Percentiles rank a stretch among this genome's conserved stretches.
phyloP scores from a whole-genome alignment of 2,888 invertebrate species.

The Ceratothoa steindachneri region DNA sequence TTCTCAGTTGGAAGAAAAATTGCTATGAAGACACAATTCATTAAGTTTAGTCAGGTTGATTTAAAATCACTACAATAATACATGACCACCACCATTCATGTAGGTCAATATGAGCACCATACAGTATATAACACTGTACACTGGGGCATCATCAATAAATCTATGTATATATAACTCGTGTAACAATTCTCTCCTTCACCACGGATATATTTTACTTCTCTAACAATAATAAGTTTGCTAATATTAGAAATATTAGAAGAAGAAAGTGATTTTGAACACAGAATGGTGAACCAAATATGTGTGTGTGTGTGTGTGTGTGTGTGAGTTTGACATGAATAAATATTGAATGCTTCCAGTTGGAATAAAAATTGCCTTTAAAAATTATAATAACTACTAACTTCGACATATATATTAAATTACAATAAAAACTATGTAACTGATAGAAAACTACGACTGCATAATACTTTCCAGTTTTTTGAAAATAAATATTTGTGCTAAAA shows the following conservation, averaged over 20 bases:
- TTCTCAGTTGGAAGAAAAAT: background rate
- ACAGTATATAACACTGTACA: background rate
- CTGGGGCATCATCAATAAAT: background rate
- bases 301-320: background rate
- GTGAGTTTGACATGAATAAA: background rate
- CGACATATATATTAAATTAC: background rate
- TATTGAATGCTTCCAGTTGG: background rate
- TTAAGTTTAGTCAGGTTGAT: background rate
- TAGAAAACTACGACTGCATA: background rate
- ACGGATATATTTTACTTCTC: background rate
- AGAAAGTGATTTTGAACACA: conserved; percentile 1
- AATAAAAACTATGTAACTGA: background rate
- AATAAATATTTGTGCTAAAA: background rate
- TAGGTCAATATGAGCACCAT: background rate
- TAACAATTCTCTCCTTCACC: background rate
- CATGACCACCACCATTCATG: background rate
- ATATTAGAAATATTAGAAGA: background rate
- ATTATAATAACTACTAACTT: background rate
- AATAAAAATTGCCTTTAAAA: background rate
- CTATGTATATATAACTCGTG: background rate
- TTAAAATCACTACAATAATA: background rate
- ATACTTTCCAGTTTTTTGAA: background rate
- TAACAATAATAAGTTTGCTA: background rate
- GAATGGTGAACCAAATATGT: conserved; percentile 1
- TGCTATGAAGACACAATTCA: background rate